These are phyloP conservation scores for Tridacna gigas DNA, from an alignment of 2,888 invertebrate species.

Conservation along the genomic window DNA sequence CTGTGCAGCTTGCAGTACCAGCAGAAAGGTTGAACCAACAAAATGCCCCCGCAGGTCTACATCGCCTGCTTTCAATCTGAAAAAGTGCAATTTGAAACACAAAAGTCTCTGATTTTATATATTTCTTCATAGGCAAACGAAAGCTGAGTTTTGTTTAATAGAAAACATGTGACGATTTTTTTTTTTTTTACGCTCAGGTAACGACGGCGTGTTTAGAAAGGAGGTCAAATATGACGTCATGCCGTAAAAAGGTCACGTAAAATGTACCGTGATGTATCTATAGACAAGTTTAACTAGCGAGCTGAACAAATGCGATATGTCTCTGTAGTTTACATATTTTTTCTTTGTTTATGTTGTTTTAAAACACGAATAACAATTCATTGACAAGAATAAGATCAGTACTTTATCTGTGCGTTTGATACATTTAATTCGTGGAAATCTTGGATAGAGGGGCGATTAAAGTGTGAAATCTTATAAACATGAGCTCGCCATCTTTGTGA, in stretches of 20 bases:
- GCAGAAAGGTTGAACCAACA: no score
- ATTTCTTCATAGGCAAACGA: no score
- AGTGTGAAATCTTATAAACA: background rate
- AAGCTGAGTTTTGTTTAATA: no score
- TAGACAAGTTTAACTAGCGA: background rate
- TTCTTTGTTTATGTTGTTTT: no score
- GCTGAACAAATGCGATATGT: background rate
- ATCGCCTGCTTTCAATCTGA: no score
- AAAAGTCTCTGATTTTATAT: no score
- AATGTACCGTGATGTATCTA: constrained; percentile 20
- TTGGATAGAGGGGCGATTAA: background rate
- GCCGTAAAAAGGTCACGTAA: constrained; percentile 15
- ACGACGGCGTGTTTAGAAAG: background rate
- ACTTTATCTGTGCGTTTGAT: background rate
- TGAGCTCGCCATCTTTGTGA: background rate
- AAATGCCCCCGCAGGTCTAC: no score
- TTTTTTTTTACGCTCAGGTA: constrained; percentile 10
- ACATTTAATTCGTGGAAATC: background rate
- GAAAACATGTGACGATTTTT: background rate
- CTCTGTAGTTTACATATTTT: background rate
- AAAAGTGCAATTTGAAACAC: no score
- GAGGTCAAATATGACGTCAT: constrained; percentile 36
- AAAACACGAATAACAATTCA: no score
- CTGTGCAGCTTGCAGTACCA: no score
- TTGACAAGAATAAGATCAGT: background rate